phyloP scores from a whole-genome alignment of 2,113 vertebrate genomes.

The Lophochroa leadbeateri region DNA sequence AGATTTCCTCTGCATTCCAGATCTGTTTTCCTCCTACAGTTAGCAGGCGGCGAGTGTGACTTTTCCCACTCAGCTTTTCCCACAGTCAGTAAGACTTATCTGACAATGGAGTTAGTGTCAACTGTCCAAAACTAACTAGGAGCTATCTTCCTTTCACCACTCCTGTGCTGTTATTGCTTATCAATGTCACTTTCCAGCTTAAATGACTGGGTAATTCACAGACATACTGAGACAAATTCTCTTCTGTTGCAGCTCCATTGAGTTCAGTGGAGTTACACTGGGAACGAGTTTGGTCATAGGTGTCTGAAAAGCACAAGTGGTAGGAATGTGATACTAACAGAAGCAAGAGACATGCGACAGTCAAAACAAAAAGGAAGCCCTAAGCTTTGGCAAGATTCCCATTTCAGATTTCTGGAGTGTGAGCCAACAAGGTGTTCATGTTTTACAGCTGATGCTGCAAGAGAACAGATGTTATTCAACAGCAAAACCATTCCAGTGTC shows the following conservation, averaged over 20 bases:
- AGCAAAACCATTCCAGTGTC: not conserved
- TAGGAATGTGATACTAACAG: conserved; percentile 48
- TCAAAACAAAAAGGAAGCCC: conserved; percentile 41
- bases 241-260: not conserved
- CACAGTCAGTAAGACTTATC: conserved; percentile 61
- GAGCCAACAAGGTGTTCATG: conserved; percentile 36
- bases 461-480: conserved; percentile 8
- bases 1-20: conserved; percentile 55
- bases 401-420: conserved; percentile 35
- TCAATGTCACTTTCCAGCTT: conserved; percentile 59
- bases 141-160: conserved; percentile 72
- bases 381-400: conserved; percentile 32
- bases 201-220: conserved; percentile 60
- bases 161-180: conserved; percentile 37
- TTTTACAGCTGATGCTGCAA: conserved; percentile 23
- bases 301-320: conserved; percentile 30
- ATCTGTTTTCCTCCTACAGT: conserved; percentile 48
- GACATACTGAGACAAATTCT: conserved; percentile 30
- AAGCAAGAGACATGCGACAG: conserved; percentile 1
- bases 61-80: conserved; percentile 63
- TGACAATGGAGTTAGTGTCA: conserved; percentile 62
- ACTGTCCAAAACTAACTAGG: conserved; percentile 67
- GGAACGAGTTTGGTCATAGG: not conserved
- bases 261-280: not conserved
- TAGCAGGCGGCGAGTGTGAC: conserved; percentile 43